A percentile compares a stretch with the other conserved stretches of the same genome.
These are phyloP conservation scores for Mallotus villosus DNA, from an alignment of 2,797 vertebrate species.

Conservation along the genomic window DNA sequence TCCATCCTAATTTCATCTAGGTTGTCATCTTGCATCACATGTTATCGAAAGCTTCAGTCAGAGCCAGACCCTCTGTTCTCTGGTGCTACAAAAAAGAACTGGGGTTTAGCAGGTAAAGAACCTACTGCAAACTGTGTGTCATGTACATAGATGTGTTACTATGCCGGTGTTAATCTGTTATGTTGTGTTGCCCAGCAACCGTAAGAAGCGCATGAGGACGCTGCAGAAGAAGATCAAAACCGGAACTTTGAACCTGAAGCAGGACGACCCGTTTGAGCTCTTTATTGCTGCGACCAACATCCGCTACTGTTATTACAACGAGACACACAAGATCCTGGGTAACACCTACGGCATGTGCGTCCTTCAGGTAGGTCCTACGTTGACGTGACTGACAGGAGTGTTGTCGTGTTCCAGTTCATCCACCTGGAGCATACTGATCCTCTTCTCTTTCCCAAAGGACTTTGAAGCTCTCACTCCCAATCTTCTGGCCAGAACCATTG, in stretches of 20 bases:
- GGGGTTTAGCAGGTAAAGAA: conserved; percentile 91
- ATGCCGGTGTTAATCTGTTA: background rate
- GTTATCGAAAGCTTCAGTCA: conserved; percentile 93
- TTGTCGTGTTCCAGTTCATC: background rate
- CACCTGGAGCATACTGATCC: background rate
- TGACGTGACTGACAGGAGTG: background rate
- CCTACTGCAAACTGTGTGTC: background rate
- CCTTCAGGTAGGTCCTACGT: conserved; percentile 80
- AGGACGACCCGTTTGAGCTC: conserved; percentile 95
- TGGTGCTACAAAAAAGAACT: conserved; percentile 99
- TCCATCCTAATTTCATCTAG: conserved; percentile 60
- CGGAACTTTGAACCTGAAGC: conserved; percentile 87
- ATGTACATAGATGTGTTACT: background rate
- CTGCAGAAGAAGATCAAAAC: conserved; percentile 97
- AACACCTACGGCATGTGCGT: conserved; percentile 98
- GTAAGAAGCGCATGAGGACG: conserved; percentile 97
- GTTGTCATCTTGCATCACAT: conserved; percentile 98
- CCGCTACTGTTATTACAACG: conserved; percentile 98
- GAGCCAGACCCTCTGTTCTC: conserved; percentile 90
- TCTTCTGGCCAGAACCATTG: conserved; percentile 90
- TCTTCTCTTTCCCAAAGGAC: conserved; percentile 73
- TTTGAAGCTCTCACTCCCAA: conserved; percentile 97
- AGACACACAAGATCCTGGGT: conserved; percentile 96
- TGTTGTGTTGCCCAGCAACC: conserved; percentile 76
- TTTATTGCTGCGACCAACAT: conserved; percentile 97